Conservation (phyloP, 2,797 vertebrate species). For the Heliangelus exortis region DNA sequence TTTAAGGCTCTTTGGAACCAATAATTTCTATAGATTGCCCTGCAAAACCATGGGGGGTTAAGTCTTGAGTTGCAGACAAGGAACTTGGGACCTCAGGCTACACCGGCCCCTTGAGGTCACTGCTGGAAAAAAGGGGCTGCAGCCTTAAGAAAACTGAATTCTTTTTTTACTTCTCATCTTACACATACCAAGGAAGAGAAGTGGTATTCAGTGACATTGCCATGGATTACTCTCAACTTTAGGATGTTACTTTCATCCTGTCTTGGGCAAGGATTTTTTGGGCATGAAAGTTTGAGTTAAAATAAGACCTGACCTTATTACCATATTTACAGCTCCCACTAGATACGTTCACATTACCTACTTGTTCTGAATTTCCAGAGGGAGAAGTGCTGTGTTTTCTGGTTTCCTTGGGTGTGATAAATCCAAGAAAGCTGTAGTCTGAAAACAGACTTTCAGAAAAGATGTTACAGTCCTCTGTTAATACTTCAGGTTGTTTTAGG, state of each 20-base stretch:
- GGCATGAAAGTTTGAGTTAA: not conserved
- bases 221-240: not conserved
- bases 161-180: not conserved
- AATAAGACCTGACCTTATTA: not conserved
- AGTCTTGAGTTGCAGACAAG: accelerated
- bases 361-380: not conserved
- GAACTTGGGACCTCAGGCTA: not conserved
- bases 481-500: not conserved
- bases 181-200: not conserved
- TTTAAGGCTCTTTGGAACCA: not conserved
- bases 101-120: not conserved
- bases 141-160: not conserved
- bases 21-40: not conserved
- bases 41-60: not conserved
- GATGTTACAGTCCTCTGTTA: not conserved
- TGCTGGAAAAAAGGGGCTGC: not conserved
- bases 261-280: not conserved
- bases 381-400: not conserved
- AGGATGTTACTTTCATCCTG: not conserved
- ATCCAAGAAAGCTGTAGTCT: not conserved
- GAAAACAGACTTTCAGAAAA: not conserved
- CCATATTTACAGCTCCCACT: not conserved
- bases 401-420: not conserved
- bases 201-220: not conserved
- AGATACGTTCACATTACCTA: not conserved